Conservation (phyloP, 2,797 vertebrate species). For the Tokudaia muenninki region DNA sequence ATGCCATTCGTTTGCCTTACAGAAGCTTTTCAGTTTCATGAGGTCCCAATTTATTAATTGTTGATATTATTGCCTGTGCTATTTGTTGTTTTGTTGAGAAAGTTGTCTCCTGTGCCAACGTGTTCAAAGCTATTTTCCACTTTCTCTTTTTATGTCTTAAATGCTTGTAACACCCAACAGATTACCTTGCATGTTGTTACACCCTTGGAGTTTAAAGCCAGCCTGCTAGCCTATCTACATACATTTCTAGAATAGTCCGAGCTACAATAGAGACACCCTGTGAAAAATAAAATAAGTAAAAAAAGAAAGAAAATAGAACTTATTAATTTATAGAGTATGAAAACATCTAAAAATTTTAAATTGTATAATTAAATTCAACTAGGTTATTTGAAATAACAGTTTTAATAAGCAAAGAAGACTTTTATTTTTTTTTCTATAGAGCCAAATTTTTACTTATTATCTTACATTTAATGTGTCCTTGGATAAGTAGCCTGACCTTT, state of each 20-base stretch:
- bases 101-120: background rate
- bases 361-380: constrained; percentile 42
- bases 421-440: constrained; percentile 8
- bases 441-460: background rate
- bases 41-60: background rate
- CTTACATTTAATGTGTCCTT: background rate
- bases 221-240: background rate
- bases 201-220: background rate
- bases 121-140: background rate
- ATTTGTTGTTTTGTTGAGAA: background rate
- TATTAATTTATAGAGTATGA: constrained; percentile 47
- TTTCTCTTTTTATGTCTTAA: background rate
- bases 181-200: background rate
- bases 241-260: background rate
- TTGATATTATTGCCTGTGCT: background rate
- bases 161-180: background rate
- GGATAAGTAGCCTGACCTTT: background rate
- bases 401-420: background rate
- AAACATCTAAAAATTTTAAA: constrained; percentile 44
- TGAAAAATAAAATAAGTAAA: background rate
- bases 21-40: background rate
- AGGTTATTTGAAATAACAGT: constrained; percentile 22
- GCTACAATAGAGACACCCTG: background rate
- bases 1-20: background rate
- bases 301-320: constrained; percentile 11